Conservation (phyloP, 2,797 vertebrate species). For the Platalea minor region DNA sequence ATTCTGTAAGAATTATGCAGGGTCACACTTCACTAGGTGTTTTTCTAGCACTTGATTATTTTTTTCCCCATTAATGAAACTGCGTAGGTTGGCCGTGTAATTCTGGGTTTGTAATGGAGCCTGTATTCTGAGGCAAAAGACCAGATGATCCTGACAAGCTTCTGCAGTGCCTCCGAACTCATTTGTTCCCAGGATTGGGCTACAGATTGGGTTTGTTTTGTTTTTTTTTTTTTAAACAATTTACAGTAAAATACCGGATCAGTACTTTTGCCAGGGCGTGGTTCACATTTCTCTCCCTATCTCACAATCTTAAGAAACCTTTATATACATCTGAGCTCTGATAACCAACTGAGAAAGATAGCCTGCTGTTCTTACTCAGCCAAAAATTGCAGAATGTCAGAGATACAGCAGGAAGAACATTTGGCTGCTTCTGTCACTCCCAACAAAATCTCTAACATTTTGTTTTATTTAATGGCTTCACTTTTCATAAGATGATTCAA, state of each 20-base stretch:
- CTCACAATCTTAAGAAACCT: not conserved
- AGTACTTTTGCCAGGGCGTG: not conserved
- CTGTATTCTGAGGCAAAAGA: not conserved
- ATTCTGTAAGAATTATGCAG: not conserved
- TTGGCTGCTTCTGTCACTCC: constrained; percentile 51
- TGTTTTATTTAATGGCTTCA: constrained; percentile 59
- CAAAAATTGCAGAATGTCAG: constrained; percentile 40
- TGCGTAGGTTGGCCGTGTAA: not conserved
- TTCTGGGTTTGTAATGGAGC: not conserved
- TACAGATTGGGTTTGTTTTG: not conserved
- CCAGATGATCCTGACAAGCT: not conserved
- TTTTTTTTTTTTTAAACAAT: not conserved
- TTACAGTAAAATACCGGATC: not conserved
- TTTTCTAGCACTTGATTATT: not conserved
- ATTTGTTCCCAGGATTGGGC: not conserved
- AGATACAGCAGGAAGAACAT: constrained; percentile 51
- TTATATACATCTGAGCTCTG: not conserved
- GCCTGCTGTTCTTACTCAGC: constrained; percentile 45
- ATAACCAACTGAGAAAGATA: not conserved
- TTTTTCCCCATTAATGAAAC: not conserved
- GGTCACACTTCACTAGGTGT: not conserved
- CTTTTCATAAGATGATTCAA: constrained; percentile 57
- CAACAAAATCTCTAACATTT: constrained; percentile 61
- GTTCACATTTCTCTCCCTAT: not conserved
- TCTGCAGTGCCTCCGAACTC: not conserved